Evolutionary conservation across 2,888 invertebrate species (phyloP), one percentile per base, ranked within the genome.

Genomic region (Agrilus biguttatus): DNA sequence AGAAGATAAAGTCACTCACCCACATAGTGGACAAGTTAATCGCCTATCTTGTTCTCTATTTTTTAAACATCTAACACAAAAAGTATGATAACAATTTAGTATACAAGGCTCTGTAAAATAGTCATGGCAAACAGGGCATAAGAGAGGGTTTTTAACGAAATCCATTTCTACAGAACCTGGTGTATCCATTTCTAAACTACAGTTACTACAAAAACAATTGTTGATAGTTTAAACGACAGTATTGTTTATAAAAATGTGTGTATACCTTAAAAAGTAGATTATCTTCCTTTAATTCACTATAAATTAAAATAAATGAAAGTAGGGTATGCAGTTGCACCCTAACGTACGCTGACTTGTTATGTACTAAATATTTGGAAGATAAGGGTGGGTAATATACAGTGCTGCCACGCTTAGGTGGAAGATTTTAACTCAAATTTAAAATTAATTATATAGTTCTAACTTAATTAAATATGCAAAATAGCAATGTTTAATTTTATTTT

Each of bases 61-160:
- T 39, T 74, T 70, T 46, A 82, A 61, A 61, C 82, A 82, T 45
- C 74, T 66, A 23, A 75, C 70, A 63, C 82, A 82, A 62, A 80
- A 80, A 37, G 79, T 79, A 60, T 82, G 82, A 58, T 75, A 81
- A 60, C 82, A 82, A 48, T 71, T 69, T 37, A 82, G 65, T 40
- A 81, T 72, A 53, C 80, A 77, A 2, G 82, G 81, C 52, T 81
- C 80, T 42, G 70, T 72, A 59, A 74, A 80, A 54, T 78, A 78
- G 57, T 79, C 77, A 54, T 78, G 76, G 58, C 81, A 81, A 51
- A 80, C 67, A 46, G 74, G 74, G 58, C 81, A 81, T 40, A 77
- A 66, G 33, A 81, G 63, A 1, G 80, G 80, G 60, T 78, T 79
- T 53, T 66, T 66, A 14, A 64, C 59, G 46, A 62, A 66, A 43